Evolutionary conservation across 1,140 invertebrate species (phyloP), one percentile per base, ranked within the genome.

Genomic region (Lasaia peninsularis): DNA sequence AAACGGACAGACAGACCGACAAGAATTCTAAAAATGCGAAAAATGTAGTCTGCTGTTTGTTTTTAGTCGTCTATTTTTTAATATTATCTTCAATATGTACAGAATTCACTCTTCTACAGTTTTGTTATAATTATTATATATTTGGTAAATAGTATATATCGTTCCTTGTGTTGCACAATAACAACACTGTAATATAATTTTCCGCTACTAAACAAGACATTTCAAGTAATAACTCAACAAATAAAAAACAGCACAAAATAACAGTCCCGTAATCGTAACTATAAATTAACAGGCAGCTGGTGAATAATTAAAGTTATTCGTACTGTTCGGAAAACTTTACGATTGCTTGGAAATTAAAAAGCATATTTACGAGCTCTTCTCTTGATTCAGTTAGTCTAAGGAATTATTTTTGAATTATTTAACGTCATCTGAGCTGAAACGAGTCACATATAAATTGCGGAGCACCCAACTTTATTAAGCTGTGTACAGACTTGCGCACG

Each of bases 311-410:
- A 52, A 52, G 16, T 14, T 49, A 49, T 52, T 33, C 31, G 33
- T 12, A 32, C 32, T 12, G 21, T 33, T 33, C 18, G 7, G 34
- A 12, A 12, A 52, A 34, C 51, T 33, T 33, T 32, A 34, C 8
- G 18, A 55, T 40, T 55, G 37, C 21, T 14, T 55, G 65, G 54
- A 67, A 66, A 69, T 66, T 69, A 66, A 69, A 69, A 69, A 66
- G 50, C 55, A 59, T 64, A 65, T 70, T 70, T 70, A 70, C 56
- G 65, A 62, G 57, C 18, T 37, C 57, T 35, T 9, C 12, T 24
- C 52, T 53, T 55, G 37, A 63, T 62, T 62, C 56, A 56, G 28
- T 52, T 55, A 55, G 24, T 48, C 33, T 52, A 37, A 10, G 52
- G 50, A 55, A 55, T 63, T 58, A 57, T 59, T 59, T 58, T 63